These are phyloP conservation scores for Oryzias sinensis DNA, from an alignment of 2,797 vertebrate genomes.

Conservation along the genomic window DNA sequence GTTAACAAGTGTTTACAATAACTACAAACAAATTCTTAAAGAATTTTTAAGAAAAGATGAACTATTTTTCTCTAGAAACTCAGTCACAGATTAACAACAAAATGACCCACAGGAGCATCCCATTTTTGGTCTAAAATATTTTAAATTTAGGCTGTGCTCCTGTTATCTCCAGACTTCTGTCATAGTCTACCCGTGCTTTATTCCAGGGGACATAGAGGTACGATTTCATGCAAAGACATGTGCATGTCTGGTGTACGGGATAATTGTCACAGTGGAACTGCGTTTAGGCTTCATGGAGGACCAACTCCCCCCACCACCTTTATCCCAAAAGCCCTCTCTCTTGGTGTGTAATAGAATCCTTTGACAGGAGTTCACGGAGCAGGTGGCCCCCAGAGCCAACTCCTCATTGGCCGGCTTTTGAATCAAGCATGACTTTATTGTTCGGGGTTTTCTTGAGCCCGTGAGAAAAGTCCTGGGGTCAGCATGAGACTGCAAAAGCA, in stretches of 20 bases:
- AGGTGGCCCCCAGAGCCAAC: slow-evolving; percentile 56
- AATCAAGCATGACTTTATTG: slow-evolving; percentile 67
- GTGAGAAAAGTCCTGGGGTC: slow-evolving; percentile 79
- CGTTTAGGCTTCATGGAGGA: slow-evolving; percentile 57
- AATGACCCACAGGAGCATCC: slow-evolving; percentile 27
- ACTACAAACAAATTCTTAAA: slow-evolving; percentile 69
- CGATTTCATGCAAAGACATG: slow-evolving; percentile 41
- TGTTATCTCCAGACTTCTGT: slow-evolving; percentile 54
- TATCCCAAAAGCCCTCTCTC: slow-evolving; percentile 59
- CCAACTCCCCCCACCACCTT: slow-evolving; percentile 47
- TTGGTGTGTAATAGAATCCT: slow-evolving; percentile 67
- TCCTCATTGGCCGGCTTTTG: slow-evolving; percentile 61
- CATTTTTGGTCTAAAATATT: slow-evolving; percentile 37
- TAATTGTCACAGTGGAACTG: slow-evolving; percentile 47
- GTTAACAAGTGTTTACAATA: slow-evolving; percentile 83
- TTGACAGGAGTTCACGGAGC: slow-evolving; percentile 46
- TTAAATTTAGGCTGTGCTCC: slow-evolving; percentile 53
- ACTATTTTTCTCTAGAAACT: slow-evolving; percentile 32
- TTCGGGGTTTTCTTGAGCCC: slow-evolving; percentile 63
- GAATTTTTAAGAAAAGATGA: slow-evolving; percentile 52
- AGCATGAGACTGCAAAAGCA: slow-evolving; percentile 61
- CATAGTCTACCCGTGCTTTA: no score
- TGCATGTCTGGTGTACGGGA: slow-evolving; percentile 29
- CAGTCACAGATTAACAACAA: slow-evolving; percentile 48
- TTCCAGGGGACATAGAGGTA: background rate